Evolutionary conservation across 2,888 invertebrate species (phyloP), one percentile per base, ranked within the genome.

Genomic region (Polydrusus tereticollis): DNA sequence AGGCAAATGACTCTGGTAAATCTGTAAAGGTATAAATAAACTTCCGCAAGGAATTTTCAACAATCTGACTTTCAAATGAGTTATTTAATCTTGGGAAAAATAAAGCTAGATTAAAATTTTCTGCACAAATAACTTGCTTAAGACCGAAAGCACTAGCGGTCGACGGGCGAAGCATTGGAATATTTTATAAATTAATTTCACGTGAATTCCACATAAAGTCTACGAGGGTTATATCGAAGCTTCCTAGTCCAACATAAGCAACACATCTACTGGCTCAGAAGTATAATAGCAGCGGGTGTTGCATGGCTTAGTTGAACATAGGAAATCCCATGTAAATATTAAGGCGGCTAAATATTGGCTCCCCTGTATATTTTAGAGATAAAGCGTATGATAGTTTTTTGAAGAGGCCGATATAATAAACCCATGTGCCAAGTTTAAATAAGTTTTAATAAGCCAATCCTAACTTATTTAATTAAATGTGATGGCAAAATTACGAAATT

Each of bases 71-170:
- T 76, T 76, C 70, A 76, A 77, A 77, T 77, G 69, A 75, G 74
- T 55, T 36, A 73, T 70, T 73, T 71, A 57, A 71, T 65, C 74
- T 64, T 58, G 57, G 57, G 66, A 72, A 69, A 69, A 73, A 63
- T 50, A 75, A 77, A 77, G 76, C 77, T 73, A 74, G 75, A 77
- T 78, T 78, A 76, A 76, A 77, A 75, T 77, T 77, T 74, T 69
- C 75, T 66, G 72, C 73, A 76, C 73, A 76, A 78, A 78, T 77
- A 75, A 77, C 74, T 71, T 73, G 72, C 75, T 75, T 60, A 73
- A 75, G 69, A 74, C 72, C 68, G 71, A 74, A 75, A 69, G 63
- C 45, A 29, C 50, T 50, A 63, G 50, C 63, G 29, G 47, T 21
- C 47, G 21, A n/a, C 4, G 23, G 29, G 29, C 10, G 8, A 29